Conservation (phyloP, 2,888 invertebrate genomes). For the Synanthedon vespiformis region DNA sequence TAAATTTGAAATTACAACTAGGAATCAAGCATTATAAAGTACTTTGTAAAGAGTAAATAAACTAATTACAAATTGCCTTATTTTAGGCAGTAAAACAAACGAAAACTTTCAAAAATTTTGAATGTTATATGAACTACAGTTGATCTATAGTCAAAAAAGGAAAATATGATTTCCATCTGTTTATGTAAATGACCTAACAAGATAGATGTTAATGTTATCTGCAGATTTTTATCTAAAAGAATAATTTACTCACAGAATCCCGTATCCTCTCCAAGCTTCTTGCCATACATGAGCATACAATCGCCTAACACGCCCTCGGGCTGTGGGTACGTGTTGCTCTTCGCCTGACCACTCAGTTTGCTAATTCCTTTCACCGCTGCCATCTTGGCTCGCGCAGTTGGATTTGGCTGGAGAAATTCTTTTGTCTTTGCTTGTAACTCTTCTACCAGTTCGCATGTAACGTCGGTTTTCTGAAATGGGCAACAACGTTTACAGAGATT, state of each 20-base stretch:
- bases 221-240: background rate
- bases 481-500: too few relatives aligned
- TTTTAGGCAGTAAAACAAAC: too few relatives aligned
- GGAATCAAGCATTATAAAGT: background rate
- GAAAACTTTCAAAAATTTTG: too few relatives aligned
- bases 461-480: slow-evolving; percentile 91
- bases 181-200: too few relatives aligned
- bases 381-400: slow-evolving; percentile 94
- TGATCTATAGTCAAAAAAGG: too few relatives aligned
- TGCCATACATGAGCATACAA: slow-evolving; percentile 95
- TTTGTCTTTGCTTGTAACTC: slow-evolving; percentile 97
- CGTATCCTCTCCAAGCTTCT: slow-evolving; percentile 95
- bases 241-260: slow-evolving; percentile 78
- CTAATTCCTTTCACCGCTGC: slow-evolving; percentile 95
- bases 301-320: slow-evolving; percentile 98
- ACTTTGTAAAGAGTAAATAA: background rate
- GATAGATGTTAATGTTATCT: too few relatives aligned
- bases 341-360: slow-evolving; percentile 96
- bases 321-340: slow-evolving; percentile 97
- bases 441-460: slow-evolving; percentile 96
- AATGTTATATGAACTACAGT: too few relatives aligned
- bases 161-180: too few relatives aligned
- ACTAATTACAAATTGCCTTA: background rate
- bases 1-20: too few relatives aligned
- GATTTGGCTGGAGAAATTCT: slow-evolving; percentile 99